These are phyloP conservation scores for Decapterus maruadsi DNA, from an alignment of 2,797 vertebrate genomes.

Conservation along the genomic window DNA sequence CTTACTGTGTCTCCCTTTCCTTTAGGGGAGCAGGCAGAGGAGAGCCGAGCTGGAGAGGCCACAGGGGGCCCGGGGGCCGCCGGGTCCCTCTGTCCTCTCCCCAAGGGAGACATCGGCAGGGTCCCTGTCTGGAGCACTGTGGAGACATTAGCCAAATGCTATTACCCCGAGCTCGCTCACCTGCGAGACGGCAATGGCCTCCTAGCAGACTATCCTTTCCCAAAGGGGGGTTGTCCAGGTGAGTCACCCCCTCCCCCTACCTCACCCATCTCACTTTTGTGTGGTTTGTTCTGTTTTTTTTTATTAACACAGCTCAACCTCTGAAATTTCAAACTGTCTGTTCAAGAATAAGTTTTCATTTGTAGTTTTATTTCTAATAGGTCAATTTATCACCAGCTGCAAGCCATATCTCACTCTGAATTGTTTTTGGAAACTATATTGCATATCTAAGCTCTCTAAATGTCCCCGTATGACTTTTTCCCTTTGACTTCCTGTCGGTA, in stretches of 20 bases:
- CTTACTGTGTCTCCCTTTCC: slow-evolving; percentile 83
- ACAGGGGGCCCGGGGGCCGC: slow-evolving; percentile 74
- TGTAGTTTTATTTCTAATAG: background rate
- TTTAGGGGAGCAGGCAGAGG: slow-evolving; percentile 86
- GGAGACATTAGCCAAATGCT: slow-evolving; percentile 86
- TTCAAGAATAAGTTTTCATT: background rate
- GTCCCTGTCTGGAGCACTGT: slow-evolving; percentile 85
- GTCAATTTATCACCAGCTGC: background rate
- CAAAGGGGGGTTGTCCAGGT: slow-evolving; percentile 85
- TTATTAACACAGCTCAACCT: background rate
- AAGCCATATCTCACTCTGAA: background rate
- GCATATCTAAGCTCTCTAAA: background rate
- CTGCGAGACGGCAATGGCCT: slow-evolving; percentile 84
- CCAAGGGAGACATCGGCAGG: slow-evolving; percentile 84
- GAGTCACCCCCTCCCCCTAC: slow-evolving; percentile 64
- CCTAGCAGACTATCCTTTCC: slow-evolving; percentile 84
- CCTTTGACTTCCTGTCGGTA: slow-evolving; percentile 7
- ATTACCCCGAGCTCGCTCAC: slow-evolving; percentile 85
- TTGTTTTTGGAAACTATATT: background rate
- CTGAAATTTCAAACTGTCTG: background rate
- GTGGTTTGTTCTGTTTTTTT: background rate
- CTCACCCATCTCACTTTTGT: background rate
- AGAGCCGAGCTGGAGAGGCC: slow-evolving; percentile 82
- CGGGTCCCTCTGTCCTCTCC: slow-evolving; percentile 81
- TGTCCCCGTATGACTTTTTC: slow-evolving; percentile 6